Base-by-base conservation (phyloP, 2,797 vertebrate genomes). In the Semaprochilodus insignis region DNA sequence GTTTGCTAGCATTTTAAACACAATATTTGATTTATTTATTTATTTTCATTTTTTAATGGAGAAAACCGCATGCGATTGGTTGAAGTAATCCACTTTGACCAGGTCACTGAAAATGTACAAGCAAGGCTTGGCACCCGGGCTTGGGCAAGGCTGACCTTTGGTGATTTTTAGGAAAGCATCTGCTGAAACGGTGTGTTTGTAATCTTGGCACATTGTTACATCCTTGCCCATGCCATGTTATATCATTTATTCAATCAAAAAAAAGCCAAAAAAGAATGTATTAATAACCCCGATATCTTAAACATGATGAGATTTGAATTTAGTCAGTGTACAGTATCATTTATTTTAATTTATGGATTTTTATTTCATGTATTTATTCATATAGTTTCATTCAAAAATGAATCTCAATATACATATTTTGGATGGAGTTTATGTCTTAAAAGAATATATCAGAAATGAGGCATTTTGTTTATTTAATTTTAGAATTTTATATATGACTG, bases 401-500 rank as follows among this genome's bases (percentile, higher is more conserved):
- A 60, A 80, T 81, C 48, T 76, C 62, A 72, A 79, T 77, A 74
- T 69, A 63, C 54, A 67, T 52, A 75, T 83, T 84, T 88, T 87
- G 67, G 6, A 80, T 70, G 65, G 63, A 54, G 81, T 87, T 71
- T 87, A 65, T n/a, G 62, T 78, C 72, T 62, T 80, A 62, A 82
- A 77, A 80, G 55, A 73, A 65, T 78, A 40, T 70, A 78, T 78
- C 63, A 34, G 51, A 87, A 74, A 36, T 75, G 36, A 81, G 16
- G 52, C 71, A 63, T 77, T 31, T 31, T 31, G 31, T 1, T 31
- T 31, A 31, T 31, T 76, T 63, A 51, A 83, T 81, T 83, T 83
- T 51, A 75, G 63, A 76, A 57, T 85, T 91, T 87, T 88, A 81
- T 90, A 90, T 81, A 82, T 87, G 81, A 81, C 83, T 86, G 85